Evolutionary conservation across 2,113 vertebrate species (phyloP).

Genomic region (Castor canadensis): DNA sequence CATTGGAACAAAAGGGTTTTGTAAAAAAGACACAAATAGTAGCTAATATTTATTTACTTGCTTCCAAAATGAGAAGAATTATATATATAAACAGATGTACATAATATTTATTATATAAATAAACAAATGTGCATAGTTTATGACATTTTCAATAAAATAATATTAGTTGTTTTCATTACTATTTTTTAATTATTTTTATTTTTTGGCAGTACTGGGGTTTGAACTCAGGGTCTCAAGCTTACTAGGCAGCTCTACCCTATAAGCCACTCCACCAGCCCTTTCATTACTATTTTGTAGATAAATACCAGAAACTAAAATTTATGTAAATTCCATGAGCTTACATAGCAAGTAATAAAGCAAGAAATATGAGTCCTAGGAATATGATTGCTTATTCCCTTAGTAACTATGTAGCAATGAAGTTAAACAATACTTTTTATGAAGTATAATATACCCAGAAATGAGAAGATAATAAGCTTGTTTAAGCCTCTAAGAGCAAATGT

Average conservation of each 20-base stretch:
- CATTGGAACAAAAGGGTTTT: neutral
- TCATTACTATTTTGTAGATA: neutral
- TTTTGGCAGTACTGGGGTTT: no score
- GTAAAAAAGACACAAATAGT: neutral
- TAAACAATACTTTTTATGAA: neutral
- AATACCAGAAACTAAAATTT: neutral
- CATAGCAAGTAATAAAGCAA: neutral
- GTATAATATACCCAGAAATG: neutral
- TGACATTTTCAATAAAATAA: neutral
- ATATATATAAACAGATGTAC: neutral
- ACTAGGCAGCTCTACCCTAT: no score
- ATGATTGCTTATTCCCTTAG: neutral
- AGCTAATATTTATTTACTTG: neutral
- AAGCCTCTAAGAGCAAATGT: neutral
- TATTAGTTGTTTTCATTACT: neutral
- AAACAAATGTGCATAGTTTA: neutral
- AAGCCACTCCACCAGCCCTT: no score
- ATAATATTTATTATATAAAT: neutral
- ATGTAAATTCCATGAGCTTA: neutral
- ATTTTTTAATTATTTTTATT: no score
- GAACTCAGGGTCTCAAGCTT: no score
- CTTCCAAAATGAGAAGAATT: neutral
- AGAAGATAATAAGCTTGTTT: neutral
- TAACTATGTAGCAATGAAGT: neutral
- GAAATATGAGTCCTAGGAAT: neutral